These are phyloP conservation scores for Andrena bucephala DNA, from an alignment of 2,888 invertebrate genomes.

Conservation along the genomic window DNA sequence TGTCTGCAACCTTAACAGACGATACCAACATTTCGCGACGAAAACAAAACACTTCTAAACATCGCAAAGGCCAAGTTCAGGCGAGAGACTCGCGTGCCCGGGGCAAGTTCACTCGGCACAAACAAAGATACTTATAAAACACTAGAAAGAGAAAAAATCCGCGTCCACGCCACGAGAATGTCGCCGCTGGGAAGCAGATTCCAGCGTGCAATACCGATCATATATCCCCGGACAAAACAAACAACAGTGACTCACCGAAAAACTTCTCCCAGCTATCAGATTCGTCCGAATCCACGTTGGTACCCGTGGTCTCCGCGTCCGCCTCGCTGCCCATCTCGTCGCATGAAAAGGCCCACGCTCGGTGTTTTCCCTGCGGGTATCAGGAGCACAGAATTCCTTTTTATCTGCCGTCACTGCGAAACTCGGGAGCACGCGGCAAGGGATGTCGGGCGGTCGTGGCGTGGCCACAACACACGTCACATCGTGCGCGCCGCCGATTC, in stretches of 20 bases:
- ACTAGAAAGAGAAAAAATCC: neutral
- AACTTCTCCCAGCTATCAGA: conserved; percentile 91
- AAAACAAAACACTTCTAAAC: neutral
- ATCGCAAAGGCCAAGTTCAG: neutral
- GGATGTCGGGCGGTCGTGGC: neutral
- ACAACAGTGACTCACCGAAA: conserved; percentile 86
- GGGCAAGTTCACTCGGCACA: neutral
- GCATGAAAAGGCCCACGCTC: conserved; percentile 44
- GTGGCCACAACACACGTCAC: conserved; percentile 33
- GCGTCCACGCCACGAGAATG: neutral
- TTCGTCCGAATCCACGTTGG: conserved; percentile 88
- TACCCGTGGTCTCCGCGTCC: conserved; percentile 80
- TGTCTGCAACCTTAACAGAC: neutral
- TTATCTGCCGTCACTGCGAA: conserved; percentile 2
- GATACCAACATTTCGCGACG: conserved; percentile 4
- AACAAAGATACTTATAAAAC: neutral
- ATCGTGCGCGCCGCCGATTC: conserved; percentile 28
- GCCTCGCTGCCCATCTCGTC: conserved; percentile 77
- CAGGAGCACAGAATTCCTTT: neutral
- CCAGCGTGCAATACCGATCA: neutral
- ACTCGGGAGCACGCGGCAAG: neutral
- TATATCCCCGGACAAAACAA: neutral
- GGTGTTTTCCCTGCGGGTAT: conserved; percentile 7
- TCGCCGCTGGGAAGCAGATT: neutral
- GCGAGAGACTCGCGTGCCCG: neutral